phyloP scores from a whole-genome alignment of 1,140 invertebrate genomes.

The Apis cerana region DNA sequence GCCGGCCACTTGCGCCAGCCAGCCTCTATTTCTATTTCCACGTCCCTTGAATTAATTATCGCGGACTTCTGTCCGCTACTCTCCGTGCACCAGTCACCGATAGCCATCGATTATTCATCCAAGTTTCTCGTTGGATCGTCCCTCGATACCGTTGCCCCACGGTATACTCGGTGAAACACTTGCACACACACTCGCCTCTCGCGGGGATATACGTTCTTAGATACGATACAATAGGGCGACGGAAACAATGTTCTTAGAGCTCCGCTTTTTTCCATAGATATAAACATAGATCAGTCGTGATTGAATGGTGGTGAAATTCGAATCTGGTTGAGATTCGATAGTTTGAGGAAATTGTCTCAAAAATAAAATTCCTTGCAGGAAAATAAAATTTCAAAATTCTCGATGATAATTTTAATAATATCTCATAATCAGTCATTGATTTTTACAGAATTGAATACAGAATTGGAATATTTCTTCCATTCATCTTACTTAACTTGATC shows the following conservation, averaged over 20 bases:
- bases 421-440: too few relatives aligned
- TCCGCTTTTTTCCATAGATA: background rate
- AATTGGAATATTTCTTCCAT: too few relatives aligned
- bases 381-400: too few relatives aligned
- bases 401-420: too few relatives aligned
- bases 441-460: too few relatives aligned
- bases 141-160: conserved; percentile 7
- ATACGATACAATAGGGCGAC: background rate
- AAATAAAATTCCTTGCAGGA: too few relatives aligned
- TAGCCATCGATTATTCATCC: conserved; percentile 54
- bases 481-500: too few relatives aligned
- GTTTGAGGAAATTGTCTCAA: background rate
- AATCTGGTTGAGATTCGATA: background rate
- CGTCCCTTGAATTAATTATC: conserved; percentile 54
- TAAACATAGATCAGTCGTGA: background rate
- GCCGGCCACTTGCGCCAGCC: background rate
- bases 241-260: background rate
- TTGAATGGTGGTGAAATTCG: background rate
- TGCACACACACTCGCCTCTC: background rate
- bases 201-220: background rate
- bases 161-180: background rate
- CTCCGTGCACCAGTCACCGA: conserved; percentile 44
- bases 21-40: conserved; percentile 52
- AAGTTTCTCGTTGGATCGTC: conserved; percentile 34
- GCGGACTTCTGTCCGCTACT: conserved; percentile 40